Base-by-base conservation (phyloP, 2,888 invertebrate species). In the Rotaria socialis region DNA sequence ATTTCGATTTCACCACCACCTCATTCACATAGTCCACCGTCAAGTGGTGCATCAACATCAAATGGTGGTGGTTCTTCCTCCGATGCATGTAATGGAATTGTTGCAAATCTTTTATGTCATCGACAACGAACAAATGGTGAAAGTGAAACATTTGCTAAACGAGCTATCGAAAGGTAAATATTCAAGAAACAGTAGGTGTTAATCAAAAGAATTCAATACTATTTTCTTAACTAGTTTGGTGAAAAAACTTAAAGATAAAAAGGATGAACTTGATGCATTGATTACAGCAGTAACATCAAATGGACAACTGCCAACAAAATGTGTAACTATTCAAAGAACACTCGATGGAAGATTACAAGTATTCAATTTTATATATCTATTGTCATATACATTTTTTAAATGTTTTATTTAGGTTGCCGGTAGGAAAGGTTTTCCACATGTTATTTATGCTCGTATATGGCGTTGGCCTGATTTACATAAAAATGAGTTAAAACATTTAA, bases 401-500 rank as follows among this genome's bases (percentile, higher is more conserved):
- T 80, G 5, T 47, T 19, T 24, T 80, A 10, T 22, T 47, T 47
- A 80, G 80, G 80, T 80, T 85, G 98, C 98, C 43, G 99, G 99
- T 35, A 93, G 97, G 86, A 99, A 99, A 92, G 98, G 99, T 14
- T 99, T 99, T 90, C 99, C 99, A 2, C 99, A 99, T 92, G 98
- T 99, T 2, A 97, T 99, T 88, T 99, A 99, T 90, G 97, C 98
- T 0, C 93, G 96, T 60, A 97, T 99, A 88, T 99, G 99, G 97
- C 94, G 99, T 89, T 99, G 97, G 97, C 97, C 98, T 0, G 99
- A 99, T 92, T 93, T 99, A 80, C 98, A 99, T 92, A 99, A 99
- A 92, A 99, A 99, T 91, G 99, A 99, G 92, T 92, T 99, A 89
- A 98, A 98, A 91, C 97, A 97, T 90, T 95, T 96, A 84, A 97